Evolutionary conservation across 2,113 vertebrate genomes (phyloP), one percentile per base, ranked within the genome.

Genomic region (Oncorhynchus masou): DNA sequence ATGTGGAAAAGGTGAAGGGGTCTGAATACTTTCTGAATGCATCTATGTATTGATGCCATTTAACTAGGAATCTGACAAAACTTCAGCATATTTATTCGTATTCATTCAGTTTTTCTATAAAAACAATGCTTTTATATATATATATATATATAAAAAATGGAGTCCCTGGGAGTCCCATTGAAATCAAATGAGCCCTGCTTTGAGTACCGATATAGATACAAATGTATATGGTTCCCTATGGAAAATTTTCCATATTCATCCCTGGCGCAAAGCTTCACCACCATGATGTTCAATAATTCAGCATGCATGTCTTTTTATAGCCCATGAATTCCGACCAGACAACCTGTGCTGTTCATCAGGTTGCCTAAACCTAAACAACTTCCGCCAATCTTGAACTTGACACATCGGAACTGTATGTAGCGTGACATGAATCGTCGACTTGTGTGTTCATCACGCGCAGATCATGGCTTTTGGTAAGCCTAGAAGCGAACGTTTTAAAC

Each of bases 211-310:
- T 25, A 25, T 64, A 25, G 20, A 64, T 19, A 15, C 3, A 15
- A 1, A 54, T 19, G 0, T 15, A 19, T 54, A 54, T 19, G 3
- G 2, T 19, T 4, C 22, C 3, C 59, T 7, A 19, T 67, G 12
- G 9, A 29, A 27, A 0, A 13, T 31, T 1, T 5, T 13, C 65
- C 11, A 64, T 19, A 12, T 64, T 67, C 65, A 67, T 25, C 24
- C 6, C 22, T 67, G 65, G 12, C 25, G 24, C 25, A 15, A 12
- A 15, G 13, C 9, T 67, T 5, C 22, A 24, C n/a, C 62, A 64
- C n/a, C 22, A 66, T 66, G 73, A 84, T 45, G 62, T 54, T 83
- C 20, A 86, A 85, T 87, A 80, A 90, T 88, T 86, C 71, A 85
- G 70, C 77, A 73, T 4, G 71, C 62, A 29, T 66, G 66, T 83